phyloP scores from a whole-genome alignment of 2,888 invertebrate species.

The Lycophotia porphyrea region DNA sequence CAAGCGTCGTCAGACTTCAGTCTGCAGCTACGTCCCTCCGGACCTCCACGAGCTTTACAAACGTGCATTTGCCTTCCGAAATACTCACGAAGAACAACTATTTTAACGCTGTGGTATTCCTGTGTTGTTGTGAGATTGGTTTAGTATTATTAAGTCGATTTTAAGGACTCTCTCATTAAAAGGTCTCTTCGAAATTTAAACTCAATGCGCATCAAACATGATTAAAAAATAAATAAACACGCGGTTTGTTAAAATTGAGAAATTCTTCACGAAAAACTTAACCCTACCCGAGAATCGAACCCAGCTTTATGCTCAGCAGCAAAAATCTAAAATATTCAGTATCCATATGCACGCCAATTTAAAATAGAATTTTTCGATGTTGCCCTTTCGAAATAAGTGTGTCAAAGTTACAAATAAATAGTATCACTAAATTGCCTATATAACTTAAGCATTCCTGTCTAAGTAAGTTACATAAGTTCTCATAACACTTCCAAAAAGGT shows the following conservation, averaged over 20 bases:
- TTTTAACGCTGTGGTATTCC: slow-evolving; percentile 9
- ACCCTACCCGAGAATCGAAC: neutral
- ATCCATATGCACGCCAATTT: neutral
- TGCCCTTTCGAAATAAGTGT: neutral
- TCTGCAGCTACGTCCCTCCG: slow-evolving; percentile 26
- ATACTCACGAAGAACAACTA: slow-evolving; percentile 8
- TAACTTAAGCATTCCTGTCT: slow-evolving; percentile 22
- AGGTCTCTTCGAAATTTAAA: neutral
- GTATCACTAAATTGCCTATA: neutral
- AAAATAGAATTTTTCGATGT: neutral
- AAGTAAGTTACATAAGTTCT: slow-evolving; percentile 41
- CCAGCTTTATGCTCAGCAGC: neutral
- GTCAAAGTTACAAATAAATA: neutral
- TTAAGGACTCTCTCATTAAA: neutral
- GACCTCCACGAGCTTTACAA: slow-evolving; percentile 14
- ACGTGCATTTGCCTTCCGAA: slow-evolving; percentile 15
- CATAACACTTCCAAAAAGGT: slow-evolving; percentile 53
- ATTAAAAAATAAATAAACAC: neutral
- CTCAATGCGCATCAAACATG: neutral
- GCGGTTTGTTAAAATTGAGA: neutral
- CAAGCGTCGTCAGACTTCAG: slow-evolving; percentile 22
- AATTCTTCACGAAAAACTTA: neutral
- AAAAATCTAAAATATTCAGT: neutral
- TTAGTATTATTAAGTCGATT: no score
- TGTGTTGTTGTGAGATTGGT: neutral